Conservation (phyloP, 2,797 vertebrate genomes). For the Pogoniulus pusillus region DNA sequence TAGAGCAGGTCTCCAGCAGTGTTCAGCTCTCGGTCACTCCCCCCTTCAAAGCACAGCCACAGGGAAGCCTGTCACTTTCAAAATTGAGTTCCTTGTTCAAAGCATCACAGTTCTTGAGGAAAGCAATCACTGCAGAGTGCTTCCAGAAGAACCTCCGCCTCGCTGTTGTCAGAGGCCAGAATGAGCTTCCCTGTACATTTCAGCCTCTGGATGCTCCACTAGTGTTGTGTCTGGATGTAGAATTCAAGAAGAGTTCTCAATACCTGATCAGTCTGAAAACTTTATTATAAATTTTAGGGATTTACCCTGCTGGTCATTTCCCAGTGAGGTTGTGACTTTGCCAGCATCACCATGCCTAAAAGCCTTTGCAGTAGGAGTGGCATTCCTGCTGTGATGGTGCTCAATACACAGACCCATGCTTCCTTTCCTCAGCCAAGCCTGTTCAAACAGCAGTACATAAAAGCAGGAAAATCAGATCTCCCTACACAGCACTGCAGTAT, state of each 20-base stretch:
- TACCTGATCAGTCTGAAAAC: background rate
- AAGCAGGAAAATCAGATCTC: background rate
- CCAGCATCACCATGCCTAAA: background rate
- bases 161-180: background rate
- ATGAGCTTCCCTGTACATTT: accelerated
- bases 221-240: background rate
- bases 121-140: background rate
- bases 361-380: background rate
- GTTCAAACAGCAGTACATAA: background rate
- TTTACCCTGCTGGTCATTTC: background rate
- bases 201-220: background rate
- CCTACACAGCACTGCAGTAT: accelerated
- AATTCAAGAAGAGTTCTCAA: background rate
- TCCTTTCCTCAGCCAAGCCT: background rate
- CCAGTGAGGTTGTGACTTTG: background rate
- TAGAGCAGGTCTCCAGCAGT: background rate
- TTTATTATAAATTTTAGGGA: background rate
- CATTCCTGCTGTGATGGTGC: background rate
- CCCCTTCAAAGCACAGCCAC: background rate
- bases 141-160: background rate
- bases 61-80: background rate
- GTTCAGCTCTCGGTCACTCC: background rate
- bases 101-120: background rate
- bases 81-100: background rate
- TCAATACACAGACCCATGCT: background rate